Percentiles rank a stretch among this genome's conserved stretches.
phyloP scores from a whole-genome alignment of 2,797 vertebrate species.

The Pogoniulus pusillus region DNA sequence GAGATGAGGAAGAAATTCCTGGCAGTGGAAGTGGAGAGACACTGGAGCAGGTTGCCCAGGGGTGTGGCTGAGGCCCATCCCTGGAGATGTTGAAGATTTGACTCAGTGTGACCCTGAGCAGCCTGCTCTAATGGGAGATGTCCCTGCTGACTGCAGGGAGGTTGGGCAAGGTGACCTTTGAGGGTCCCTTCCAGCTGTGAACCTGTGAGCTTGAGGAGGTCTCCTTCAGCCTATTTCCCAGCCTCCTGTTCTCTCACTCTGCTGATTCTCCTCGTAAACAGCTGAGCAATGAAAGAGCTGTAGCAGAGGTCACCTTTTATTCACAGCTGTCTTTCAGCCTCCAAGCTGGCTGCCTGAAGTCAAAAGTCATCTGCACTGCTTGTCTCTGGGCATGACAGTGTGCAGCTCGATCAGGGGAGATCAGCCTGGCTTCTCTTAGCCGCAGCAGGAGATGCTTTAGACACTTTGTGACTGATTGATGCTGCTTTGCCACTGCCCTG shows the following conservation, averaged over 20 bases:
- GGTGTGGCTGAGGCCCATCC: no score
- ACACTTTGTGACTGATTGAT: neutral
- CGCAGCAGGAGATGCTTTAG: neutral
- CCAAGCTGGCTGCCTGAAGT: neutral
- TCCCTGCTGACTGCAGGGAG: no score
- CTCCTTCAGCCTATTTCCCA: neutral
- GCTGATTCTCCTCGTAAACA: neutral
- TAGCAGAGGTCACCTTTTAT: neutral
- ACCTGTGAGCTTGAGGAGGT: neutral
- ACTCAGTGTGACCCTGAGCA: no score
- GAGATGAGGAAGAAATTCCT: no score
- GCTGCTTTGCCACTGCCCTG: neutral
- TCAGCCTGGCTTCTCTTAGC: neutral
- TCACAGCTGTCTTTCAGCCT: neutral
- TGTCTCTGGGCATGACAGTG: neutral
- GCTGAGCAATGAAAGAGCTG: neutral
- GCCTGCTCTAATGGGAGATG: no score
- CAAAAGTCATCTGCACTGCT: neutral
- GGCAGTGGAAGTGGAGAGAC: no score
- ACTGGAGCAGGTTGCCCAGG: no score
- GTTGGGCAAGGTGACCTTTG: no score
- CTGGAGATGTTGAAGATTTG: no score
- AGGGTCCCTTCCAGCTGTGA: no score
- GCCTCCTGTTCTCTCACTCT: neutral
- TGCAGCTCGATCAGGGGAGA: neutral